Percentiles rank a stretch among this genome's conserved stretches.
phyloP scores from a whole-genome alignment of 1,140 invertebrate genomes.

The Drosophila lacteicornis region DNA sequence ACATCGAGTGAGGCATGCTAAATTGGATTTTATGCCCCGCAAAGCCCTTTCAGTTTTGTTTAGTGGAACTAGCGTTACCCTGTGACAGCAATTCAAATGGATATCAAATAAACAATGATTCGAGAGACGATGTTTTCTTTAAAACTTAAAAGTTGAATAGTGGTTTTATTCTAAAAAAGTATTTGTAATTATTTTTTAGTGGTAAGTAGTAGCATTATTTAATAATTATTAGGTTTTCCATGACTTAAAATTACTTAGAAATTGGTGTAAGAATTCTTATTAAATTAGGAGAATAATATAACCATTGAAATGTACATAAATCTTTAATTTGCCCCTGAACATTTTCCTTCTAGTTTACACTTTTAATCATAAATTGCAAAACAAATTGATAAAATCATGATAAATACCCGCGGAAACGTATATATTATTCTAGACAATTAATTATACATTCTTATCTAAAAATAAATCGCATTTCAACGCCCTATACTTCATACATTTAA shows the following conservation, averaged over 20 bases:
- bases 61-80: slow-evolving; percentile 44
- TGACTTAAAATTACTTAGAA: background rate
- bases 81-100: slow-evolving; percentile 35
- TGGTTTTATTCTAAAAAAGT: background rate
- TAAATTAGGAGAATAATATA: background rate
- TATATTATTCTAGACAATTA: background rate
- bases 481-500: too few relatives aligned
- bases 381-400: background rate
- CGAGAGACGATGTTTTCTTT: slow-evolving; percentile 26
- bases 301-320: background rate
- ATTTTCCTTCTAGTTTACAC: too few relatives aligned
- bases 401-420: background rate
- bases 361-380: background rate
- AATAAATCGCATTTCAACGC: background rate
- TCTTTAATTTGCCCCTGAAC: too few relatives aligned
- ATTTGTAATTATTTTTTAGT: too few relatives aligned
- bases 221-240: too few relatives aligned
- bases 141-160: background rate
- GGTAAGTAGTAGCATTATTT: background rate
- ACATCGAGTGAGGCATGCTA: slow-evolving; percentile 47
- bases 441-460: background rate
- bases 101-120: slow-evolving; percentile 46
- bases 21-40: slow-evolving; percentile 37
- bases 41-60: slow-evolving; percentile 21
- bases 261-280: rapidly evolving